Conservation (phyloP, 2,113 vertebrate species). For the Cyprinodon variegatus region DNA sequence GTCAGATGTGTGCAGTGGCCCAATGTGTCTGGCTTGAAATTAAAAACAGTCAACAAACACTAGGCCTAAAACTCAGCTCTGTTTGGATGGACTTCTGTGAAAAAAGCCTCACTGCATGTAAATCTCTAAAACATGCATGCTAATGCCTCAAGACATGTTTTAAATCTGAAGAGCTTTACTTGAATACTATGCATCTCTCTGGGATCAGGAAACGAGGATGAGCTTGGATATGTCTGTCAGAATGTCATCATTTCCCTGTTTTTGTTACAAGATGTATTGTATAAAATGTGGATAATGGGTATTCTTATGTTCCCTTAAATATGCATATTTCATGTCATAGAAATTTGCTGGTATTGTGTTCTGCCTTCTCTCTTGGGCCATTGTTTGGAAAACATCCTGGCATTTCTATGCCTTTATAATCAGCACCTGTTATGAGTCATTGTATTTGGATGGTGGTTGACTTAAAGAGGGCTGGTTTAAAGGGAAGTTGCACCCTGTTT, state of each 20-base stretch:
- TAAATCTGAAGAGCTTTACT: slow-evolving; percentile 4
- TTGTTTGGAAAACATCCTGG: background rate
- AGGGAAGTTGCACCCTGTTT: slow-evolving; percentile 2
- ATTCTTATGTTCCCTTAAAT: background rate
- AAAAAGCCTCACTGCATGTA: background rate
- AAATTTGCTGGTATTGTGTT: background rate
- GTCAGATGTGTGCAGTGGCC: background rate
- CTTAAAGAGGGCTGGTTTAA: slow-evolving; percentile 25
- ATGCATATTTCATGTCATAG: background rate
- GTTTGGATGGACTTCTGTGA: background rate
- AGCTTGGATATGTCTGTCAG: background rate
- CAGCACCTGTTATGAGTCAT: background rate
- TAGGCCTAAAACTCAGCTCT: background rate
- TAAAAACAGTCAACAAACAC: background rate
- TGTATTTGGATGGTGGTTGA: background rate
- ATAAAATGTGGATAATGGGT: background rate
- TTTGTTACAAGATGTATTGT: too few species aligned
- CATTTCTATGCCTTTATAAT: background rate
- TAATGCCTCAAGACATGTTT: slow-evolving; percentile 8
- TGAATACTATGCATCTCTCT: background rate
- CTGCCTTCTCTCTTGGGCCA: too few species aligned
- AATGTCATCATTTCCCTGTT: too few species aligned
- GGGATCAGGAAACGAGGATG: background rate
- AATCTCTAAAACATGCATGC: slow-evolving; percentile 10
- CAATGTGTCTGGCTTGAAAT: background rate